Conservation (phyloP, 2,797 vertebrate species). For the Ciconia nigra region DNA sequence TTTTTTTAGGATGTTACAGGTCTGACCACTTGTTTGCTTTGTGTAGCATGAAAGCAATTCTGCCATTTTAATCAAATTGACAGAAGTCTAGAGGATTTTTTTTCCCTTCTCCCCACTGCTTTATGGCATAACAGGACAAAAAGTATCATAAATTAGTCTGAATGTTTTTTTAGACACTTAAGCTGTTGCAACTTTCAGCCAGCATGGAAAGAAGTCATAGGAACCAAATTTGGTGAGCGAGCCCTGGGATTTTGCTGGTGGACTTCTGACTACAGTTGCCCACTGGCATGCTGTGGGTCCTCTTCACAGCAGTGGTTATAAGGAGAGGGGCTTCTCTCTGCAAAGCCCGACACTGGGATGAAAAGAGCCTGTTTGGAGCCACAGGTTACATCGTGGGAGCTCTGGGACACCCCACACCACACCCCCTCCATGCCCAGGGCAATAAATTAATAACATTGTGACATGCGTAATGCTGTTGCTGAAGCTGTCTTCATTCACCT, state of each 20-base stretch:
- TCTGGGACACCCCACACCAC: neutral
- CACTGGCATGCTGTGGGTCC: neutral
- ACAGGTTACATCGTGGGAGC: neutral
- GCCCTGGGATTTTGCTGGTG: neutral
- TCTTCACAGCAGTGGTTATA: neutral
- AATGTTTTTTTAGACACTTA: neutral
- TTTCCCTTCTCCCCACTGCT: neutral
- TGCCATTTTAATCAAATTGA: neutral
- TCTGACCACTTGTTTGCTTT: neutral
- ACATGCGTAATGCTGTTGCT: neutral
- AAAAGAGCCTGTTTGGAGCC: neutral
- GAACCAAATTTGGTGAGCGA: neutral
- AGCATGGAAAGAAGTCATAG: neutral
- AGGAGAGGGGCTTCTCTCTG: neutral
- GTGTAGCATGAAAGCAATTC: neutral
- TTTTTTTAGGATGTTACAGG: neutral
- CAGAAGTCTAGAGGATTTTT: neutral
- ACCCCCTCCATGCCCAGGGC: neutral
- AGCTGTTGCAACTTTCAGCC: neutral
- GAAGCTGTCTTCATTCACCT: neutral
- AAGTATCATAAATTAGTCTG: neutral
- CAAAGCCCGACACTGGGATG: neutral
- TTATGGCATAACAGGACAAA: neutral
- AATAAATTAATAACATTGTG: neutral
- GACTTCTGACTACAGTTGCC: neutral